Base-by-base conservation (phyloP, 2,888 invertebrate species). In the Dilophus febrilis region DNA sequence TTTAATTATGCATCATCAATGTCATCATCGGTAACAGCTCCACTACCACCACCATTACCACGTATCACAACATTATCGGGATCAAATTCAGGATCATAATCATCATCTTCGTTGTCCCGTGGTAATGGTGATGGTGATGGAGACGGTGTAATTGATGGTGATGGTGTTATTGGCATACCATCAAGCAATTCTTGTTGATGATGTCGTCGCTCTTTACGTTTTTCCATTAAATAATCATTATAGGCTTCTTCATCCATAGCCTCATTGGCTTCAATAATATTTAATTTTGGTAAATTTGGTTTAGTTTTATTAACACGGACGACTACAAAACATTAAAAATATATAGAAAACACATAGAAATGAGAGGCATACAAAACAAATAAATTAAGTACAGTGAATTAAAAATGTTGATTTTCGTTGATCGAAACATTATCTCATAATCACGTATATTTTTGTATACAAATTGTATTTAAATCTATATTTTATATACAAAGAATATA, bases 231-330 rank as follows among this genome's bases (percentile, higher is more conserved):
- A 22, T 22, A 22, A n/a, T 29, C 12, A 8, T n/a, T 13, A n/a
- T n/a, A 11, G 5, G 35, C 19, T 29, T 32, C 27, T 14, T 31
- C 31, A 13, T 37, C 29, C 13, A 33, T 29, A 48, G 47, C 57
- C 47, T 52, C 51, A 46, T 59, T 60, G 46, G 52, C 51, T 41
- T 52, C 50, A 49, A 58, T 59, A 50, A 59, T 50, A 50, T 60
- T 60, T 48, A 59, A 51, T 54, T 58, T 59, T 35, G 61, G 60
- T 48, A 61, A 53, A 47, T 61, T 61, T 41, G 58, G 55, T 49
- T 60, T 63, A 37, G 58, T 45, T 50, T 61, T 64, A 54, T 61
- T 55, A 50, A 63, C 57, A 51, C 60, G 61, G 45, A 61, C 55
- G 53, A 63, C 61, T 62, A 50, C 41, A 37, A 17, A 12, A 29